Percentiles rank a stretch among this genome's conserved stretches.
Conservation (phyloP, 1,140 invertebrate genomes). For the Brachionus calyciflorus region DNA sequence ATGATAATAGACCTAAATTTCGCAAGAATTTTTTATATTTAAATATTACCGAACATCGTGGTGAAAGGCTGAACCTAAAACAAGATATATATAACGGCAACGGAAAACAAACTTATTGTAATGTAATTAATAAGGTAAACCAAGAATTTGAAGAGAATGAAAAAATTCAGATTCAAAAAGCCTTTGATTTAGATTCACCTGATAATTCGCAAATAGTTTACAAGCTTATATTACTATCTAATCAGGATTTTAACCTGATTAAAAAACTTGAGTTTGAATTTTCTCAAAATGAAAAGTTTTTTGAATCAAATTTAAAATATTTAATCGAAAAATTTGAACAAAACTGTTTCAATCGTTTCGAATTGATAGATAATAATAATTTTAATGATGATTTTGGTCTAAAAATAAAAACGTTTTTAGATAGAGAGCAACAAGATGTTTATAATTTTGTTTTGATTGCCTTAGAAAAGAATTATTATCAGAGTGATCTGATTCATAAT, state of each 20-base stretch:
- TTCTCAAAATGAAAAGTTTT: neutral
- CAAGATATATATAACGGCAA: neutral
- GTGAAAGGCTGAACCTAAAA: neutral
- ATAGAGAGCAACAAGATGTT: slow-evolving; percentile 20
- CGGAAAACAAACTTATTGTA: neutral
- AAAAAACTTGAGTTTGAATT: neutral
- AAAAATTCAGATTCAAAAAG: neutral
- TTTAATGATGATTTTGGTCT: neutral
- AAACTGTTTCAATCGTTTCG: slow-evolving; percentile 26
- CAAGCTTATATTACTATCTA: neutral
- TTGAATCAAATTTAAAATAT: neutral
- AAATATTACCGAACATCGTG: neutral
- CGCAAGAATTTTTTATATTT: slow-evolving; percentile 6
- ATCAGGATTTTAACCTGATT: neutral
- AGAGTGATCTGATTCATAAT: neutral
- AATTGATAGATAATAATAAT: slow-evolving; percentile 10
- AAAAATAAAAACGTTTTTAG: slow-evolving; percentile 14
- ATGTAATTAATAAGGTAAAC: too few relatives aligned
- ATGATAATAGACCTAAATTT: slow-evolving; percentile 30
- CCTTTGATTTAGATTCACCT: neutral
- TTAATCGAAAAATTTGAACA: neutral
- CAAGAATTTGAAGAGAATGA: neutral
- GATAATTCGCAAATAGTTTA: neutral
- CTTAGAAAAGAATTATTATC: neutral
- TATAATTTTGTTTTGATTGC: slow-evolving; percentile 32